These are phyloP conservation scores for Anhinga rufa DNA, from an alignment of 2,113 vertebrate genomes.

Conservation along the genomic window DNA sequence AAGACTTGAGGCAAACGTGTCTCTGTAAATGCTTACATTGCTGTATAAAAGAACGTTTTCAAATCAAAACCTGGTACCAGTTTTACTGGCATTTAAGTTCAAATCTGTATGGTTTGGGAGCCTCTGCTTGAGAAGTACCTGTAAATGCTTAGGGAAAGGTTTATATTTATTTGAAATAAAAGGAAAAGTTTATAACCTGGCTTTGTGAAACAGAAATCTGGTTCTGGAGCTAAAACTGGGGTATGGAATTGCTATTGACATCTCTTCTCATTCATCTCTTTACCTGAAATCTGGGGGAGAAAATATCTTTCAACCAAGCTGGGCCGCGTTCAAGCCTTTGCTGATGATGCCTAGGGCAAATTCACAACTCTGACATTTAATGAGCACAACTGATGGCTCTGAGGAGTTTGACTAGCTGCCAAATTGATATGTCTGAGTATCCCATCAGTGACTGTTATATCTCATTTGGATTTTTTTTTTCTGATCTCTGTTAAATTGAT, in stretches of 20 bases:
- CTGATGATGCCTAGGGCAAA: not conserved
- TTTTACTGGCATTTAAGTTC: not conserved
- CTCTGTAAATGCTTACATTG: not conserved
- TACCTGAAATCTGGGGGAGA: not conserved
- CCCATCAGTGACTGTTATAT: not conserved
- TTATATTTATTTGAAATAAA: not conserved
- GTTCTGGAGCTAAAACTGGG: not conserved
- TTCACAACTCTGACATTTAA: constrained; percentile 11
- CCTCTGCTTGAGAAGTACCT: not conserved
- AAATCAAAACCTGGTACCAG: not conserved
- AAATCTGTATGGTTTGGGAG: not conserved
- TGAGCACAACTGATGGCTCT: not conserved
- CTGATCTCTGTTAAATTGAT: constrained; percentile 3
- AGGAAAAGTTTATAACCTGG: not conserved
- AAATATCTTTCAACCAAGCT: not conserved
- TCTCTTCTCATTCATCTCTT: not conserved
- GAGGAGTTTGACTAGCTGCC: constrained; percentile 23
- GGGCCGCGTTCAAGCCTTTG: not conserved
- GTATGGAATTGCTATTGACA: not conserved
- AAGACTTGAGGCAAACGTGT: not conserved
- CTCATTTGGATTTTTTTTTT: not conserved
- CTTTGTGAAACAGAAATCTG: not conserved
- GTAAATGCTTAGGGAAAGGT: not conserved
- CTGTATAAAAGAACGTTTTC: not conserved
- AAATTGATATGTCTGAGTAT: constrained; percentile 3